phyloP scores from a whole-genome alignment of 2,113 vertebrate species.

The Thymallus thymallus region DNA sequence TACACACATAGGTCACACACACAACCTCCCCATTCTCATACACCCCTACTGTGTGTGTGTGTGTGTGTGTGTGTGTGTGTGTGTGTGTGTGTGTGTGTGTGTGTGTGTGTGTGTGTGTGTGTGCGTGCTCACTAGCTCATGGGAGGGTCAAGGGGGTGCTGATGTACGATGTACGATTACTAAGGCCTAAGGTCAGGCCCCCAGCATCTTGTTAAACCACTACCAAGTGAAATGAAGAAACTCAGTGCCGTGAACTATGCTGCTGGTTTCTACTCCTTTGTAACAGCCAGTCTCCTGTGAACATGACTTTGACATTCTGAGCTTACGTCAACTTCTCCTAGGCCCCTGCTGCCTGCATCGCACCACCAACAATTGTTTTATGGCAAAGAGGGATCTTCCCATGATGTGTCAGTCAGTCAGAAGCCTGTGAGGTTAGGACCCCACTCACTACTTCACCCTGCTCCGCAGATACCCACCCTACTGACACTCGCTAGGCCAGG shows the following conservation, averaged over 20 bases:
- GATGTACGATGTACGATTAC: too few relatives aligned
- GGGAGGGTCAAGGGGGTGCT: neutral
- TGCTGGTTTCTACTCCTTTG: too few relatives aligned
- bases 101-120: conserved; percentile 10
- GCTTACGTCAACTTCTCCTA: neutral
- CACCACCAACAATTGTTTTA: neutral
- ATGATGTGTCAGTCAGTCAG: neutral
- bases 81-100: conserved; percentile 10
- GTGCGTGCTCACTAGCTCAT: neutral
- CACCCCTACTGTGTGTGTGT: conserved; percentile 6
- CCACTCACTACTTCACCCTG: too few relatives aligned
- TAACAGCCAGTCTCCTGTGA: too few relatives aligned
- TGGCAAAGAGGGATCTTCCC: neutral
- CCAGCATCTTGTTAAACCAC: neutral
- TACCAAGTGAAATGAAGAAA: too few relatives aligned
- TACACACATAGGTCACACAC: conserved; percentile 29
- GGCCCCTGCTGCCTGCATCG: neutral
- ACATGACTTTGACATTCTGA: neutral
- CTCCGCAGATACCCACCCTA: too few relatives aligned
- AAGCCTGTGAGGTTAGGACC: neutral
- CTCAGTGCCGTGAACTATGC: too few relatives aligned
- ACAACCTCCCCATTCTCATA: neutral
- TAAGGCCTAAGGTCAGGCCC: too few relatives aligned
- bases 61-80: conserved; percentile 10
- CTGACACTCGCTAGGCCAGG: neutral